Percentiles rank a stretch among this genome's conserved stretches.
Conservation (phyloP, 2,888 invertebrate species). For the Orchesella flavescens region DNA sequence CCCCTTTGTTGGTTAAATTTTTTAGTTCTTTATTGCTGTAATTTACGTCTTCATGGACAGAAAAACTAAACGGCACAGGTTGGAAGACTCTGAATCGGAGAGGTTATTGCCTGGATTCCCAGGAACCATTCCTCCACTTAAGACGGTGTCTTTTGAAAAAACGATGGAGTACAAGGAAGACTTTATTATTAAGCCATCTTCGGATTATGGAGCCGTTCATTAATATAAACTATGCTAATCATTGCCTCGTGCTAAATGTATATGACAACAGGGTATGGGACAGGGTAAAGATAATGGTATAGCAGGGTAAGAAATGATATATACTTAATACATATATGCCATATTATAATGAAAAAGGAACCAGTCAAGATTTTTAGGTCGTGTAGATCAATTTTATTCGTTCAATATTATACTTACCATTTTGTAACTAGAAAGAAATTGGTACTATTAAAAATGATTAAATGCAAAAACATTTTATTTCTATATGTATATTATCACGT, state of each 20-base stretch:
- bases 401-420: too few species aligned
- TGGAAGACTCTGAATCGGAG: conserved; percentile 34
- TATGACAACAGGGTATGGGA: conserved; percentile 21
- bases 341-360: too few species aligned
- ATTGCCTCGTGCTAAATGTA: not conserved
- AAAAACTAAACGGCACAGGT: not conserved
- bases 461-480: too few species aligned
- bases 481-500: too few species aligned
- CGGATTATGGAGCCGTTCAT: conserved; percentile 29
- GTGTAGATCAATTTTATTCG: too few species aligned
- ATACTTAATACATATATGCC: not conserved
- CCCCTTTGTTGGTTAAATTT: not conserved
- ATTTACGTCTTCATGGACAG: conserved; percentile 24
- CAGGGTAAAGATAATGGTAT: not conserved
- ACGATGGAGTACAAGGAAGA: conserved; percentile 24
- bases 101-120: conserved; percentile 40
- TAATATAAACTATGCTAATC: not conserved
- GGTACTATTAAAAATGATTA: too few species aligned
- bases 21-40: conserved; percentile 10
- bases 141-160: conserved; percentile 23
- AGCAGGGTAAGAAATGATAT: not conserved
- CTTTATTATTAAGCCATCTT: not conserved
- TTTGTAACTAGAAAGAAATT: too few species aligned
- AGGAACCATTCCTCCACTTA: conserved; percentile 16
- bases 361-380: too few species aligned